These are phyloP conservation scores for Microcaecilia unicolor DNA, from an alignment of 2,797 vertebrate species.

Conservation along the genomic window DNA sequence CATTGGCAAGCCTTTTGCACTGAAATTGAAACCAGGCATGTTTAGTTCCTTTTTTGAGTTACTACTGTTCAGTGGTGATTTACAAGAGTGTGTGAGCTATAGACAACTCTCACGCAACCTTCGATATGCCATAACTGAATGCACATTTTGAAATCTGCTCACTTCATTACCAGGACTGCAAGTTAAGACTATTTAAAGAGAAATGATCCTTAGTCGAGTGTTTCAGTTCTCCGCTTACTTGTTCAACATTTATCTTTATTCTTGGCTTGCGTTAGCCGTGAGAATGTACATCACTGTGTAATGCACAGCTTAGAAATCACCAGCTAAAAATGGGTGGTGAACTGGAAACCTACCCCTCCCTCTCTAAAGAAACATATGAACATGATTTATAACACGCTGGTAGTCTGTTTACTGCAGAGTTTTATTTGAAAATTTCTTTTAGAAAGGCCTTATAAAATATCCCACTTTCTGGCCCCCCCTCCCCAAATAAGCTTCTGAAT, in stretches of 20 bases:
- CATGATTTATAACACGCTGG: no score
- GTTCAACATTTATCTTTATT: no score
- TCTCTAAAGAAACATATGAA: no score
- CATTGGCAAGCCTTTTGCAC: constrained; percentile 64
- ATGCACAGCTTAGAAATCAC: no score
- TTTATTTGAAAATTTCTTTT: no score
- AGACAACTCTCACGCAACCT: constrained; percentile 79
- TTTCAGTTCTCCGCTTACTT: constrained; percentile 2
- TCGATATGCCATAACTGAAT: constrained; percentile 66
- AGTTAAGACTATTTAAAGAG: constrained; percentile 23
- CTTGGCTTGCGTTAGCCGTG: no score
- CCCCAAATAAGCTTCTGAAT: neutral
- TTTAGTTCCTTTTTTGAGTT: constrained; percentile 78
- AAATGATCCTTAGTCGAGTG: constrained; percentile 20
- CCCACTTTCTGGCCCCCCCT: no score
- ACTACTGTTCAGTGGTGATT: constrained; percentile 82
- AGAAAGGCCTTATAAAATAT: no score
- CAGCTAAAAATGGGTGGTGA: no score
- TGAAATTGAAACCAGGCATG: constrained; percentile 84
- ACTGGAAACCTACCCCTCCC: no score
- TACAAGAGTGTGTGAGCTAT: constrained; percentile 76
- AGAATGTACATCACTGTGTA: no score
- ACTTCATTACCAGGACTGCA: constrained; percentile 28
- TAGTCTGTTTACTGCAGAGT: no score
- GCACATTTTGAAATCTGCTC: constrained; percentile 61